Evolutionary conservation across 1,140 invertebrate species (phyloP), one percentile per base, ranked within the genome.

Genomic region (Ridgeia piscesae): DNA sequence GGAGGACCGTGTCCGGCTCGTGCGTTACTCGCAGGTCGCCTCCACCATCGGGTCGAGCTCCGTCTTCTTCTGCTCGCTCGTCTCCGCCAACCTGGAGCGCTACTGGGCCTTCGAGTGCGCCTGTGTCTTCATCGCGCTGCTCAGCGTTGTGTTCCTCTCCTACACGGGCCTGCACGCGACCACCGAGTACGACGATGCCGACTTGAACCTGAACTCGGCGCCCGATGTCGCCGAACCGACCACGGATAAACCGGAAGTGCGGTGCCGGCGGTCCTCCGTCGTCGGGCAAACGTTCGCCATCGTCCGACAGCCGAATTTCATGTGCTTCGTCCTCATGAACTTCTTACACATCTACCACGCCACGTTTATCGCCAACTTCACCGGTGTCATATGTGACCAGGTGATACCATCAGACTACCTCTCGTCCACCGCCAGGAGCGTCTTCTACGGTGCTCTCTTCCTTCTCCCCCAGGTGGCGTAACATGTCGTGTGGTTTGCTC

Each of bases 11-110:
- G 93, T 96, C 9, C 93, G 92, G 58, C 94, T 96, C 17, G 93
- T 95, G 14, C 94, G 94, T 91, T 95, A 95, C 92, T 92, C 94
- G 21, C 94, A 96, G 35, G 94, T 96, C 21, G 95, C 94, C 35
- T 91, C 92, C 91, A 89, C 96, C 1, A 34, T 95, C 35, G 95
- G 95, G 34, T 93, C 93, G 0, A 93, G 92, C 31, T 94, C 93
- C 34, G 93, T 95, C 17, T 93, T 95, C 48, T 34, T 95, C 14
- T 91, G 94, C 77, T 94, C 95, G 58, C 94, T 92, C 92, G 91
- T 93, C 31, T 95, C 94, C 27, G 92, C 93, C 88, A 94, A 94
- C 93, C 89, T 95, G 50, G 92, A 95, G 91, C 93, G 96, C 92
- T 96, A 94, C 93, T 34, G n/a, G 21, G 93, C 92, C 27, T 96